Conservation (phyloP, 2,888 invertebrate species). For the Eilema depressum region DNA sequence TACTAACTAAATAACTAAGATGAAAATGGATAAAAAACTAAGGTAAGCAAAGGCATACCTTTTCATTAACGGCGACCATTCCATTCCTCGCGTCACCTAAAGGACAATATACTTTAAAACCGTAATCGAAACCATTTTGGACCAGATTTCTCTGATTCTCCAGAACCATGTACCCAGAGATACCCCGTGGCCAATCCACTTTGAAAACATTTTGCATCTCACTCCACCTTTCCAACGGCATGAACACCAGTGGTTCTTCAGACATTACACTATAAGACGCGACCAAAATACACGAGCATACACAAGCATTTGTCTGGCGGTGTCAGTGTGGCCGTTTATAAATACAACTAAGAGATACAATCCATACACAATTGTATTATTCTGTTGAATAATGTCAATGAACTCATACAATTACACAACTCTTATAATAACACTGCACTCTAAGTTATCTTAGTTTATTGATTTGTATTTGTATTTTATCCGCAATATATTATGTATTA, state of each 20-base stretch:
- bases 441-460: too few relatives aligned
- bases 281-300: not conserved
- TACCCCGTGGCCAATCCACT: conserved; percentile 61
- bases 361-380: too few relatives aligned
- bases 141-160: conserved; percentile 64
- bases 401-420: too few relatives aligned
- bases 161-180: conserved; percentile 66
- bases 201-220: conserved; percentile 50
- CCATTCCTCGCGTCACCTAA: conserved; percentile 66
- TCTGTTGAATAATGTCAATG: too few relatives aligned
- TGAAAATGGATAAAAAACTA: too few relatives aligned
- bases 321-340: not conserved
- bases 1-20: too few relatives aligned
- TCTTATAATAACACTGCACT: too few relatives aligned
- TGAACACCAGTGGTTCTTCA: conserved; percentile 43
- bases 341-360: not conserved
- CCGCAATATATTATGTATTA: too few relatives aligned
- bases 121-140: conserved; percentile 53
- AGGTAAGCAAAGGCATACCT: conserved; percentile 7
- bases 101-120: conserved; percentile 70
- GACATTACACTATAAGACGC: conserved; percentile 8
- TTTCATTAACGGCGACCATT: conserved; percentile 50
- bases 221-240: conserved; percentile 52
- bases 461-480: too few relatives aligned
- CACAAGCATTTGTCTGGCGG: not conserved